Base-by-base conservation (phyloP, 2,113 vertebrate genomes). In the Ceyx melanurus region DNA sequence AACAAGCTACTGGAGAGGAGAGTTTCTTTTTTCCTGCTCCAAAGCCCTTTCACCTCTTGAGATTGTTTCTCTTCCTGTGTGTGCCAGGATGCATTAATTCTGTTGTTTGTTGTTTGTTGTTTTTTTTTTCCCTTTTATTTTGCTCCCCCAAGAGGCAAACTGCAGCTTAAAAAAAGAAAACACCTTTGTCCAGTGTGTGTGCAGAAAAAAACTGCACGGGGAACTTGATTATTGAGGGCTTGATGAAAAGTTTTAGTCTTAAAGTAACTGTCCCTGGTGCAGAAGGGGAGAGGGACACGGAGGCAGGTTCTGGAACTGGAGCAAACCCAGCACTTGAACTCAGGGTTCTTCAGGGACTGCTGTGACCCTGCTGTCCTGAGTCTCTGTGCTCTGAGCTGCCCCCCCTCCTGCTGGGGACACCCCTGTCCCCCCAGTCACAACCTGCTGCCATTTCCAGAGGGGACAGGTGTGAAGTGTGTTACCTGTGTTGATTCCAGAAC, bases 11-110 rank as follows among this genome's bases (percentile, higher is more conserved):
- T 92, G 68, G 50, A 84, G 83, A 72, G 51, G 60, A 86, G 21
- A 37, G 46, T 90, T 82, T 57, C 37, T 37, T 57, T 45, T 68
- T 35, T 31, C 2, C n/a, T 31, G 14, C 60, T 62, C 31, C 73
- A 54, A 72, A 76, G 72, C 77, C 67, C 86, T 93, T 89, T 95
- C 79, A 92, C 73, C 90, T 94, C 62, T 95, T 87, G 19, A n/a
- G 79, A 72, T 73, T 46, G 78, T 57, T 56, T 58, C 33, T 48
- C 74, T 68, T 65, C n/a, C 53, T 72, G 86, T 77, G 45, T 51
- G 54, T 76, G n/a, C 50, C 70, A 46, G 90, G 75, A 91, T 85
- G 77, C 54, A 22, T 87, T 90, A 67, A 82, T 86, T 70, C 61
- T 70, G 37, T 13, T 50, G 18, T 12, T 11, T 3, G 4, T 45